Base-by-base conservation (phyloP, 1,140 invertebrate genomes). In the Macrotrachela quadricornifera region DNA sequence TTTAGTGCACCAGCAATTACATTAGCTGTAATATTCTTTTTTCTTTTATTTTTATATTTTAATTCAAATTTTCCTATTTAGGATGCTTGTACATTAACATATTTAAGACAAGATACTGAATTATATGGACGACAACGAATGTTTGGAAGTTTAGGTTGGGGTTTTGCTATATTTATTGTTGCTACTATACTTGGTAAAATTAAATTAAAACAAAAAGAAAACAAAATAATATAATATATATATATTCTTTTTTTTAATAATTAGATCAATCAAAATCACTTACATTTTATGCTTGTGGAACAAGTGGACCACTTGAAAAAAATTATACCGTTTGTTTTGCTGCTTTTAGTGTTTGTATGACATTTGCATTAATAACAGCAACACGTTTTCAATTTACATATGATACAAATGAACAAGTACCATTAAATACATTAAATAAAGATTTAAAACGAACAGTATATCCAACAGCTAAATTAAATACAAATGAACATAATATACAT, bases 241-340 rank as follows among this genome's bases (percentile, higher is more conserved):
- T n/a, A n/a, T n/a, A n/a, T n/a, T n/a, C n/a, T n/a, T n/a, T n/a
- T n/a, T n/a, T n/a, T n/a, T n/a, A n/a, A n/a, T 91, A 85, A n/a
- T 72, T 97, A 42, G 92, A 97, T 71, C 86, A 94, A 64, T 91
- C 88, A 0, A 65, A 92, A 77, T 57, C 80, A 74, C 61, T 97
- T 82, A 72, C 83, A 77, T 65, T 72, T 52, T 74, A 75, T 59
- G 88, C 88, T 0, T 96, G 91, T 64, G 80, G 78, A 0, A 53
- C 57, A n/a, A 58, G 59, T 6, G 51, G 51, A 4, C 81, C 83
- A 1, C 80, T 84, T 58, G 76, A 79, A 52, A 87, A 92, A 62
- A 96, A 96, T 66, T 99, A 99, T 67, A 92, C 86, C 4, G 87
- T 95, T 46, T 97, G 91, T 68, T 99, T 97, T 69, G 85, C 87